A percentile compares a stretch with the other conserved stretches of the same genome.
Conservation (phyloP, 1,140 invertebrate species). For the Rhynchophorus ferrugineus region DNA sequence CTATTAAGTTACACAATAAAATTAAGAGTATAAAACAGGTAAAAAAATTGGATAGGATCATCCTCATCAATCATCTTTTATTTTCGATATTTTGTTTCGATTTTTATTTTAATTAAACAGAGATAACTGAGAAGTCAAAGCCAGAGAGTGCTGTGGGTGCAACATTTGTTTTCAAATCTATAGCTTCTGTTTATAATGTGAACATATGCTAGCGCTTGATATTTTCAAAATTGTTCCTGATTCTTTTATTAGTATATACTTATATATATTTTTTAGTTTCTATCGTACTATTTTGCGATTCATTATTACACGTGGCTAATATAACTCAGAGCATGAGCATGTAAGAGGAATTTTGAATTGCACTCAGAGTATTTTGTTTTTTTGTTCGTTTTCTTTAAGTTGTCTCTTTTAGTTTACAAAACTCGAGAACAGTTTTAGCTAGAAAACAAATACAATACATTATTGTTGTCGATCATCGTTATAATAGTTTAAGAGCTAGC, state of each 20-base stretch:
- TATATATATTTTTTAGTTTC: background rate
- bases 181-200: constrained; percentile 1
- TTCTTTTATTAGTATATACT: too few species aligned
- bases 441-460: too few species aligned
- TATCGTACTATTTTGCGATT: background rate
- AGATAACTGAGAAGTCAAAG: constrained; percentile 14
- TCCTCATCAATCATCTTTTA: constrained; percentile 23
- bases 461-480: too few species aligned
- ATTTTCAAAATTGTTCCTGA: background rate
- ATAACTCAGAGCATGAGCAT: constrained; percentile 13
- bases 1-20: too few species aligned
- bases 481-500: too few species aligned
- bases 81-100: too few species aligned
- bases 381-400: too few species aligned
- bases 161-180: constrained; percentile 4
- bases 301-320: background rate
- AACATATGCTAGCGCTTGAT: background rate
- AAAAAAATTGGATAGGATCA: constrained; percentile 26
- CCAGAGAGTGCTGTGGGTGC: constrained; percentile 35
- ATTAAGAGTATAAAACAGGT: too few species aligned
- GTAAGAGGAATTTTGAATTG: constrained; percentile 1
- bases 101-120: constrained; percentile 14
- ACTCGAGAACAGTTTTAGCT: too few species aligned
- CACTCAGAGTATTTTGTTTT: constrained; percentile 1
- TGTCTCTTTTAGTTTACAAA: too few species aligned